These are phyloP conservation scores for Rhynchopsitta pachyrhyncha DNA, from an alignment of 2,113 vertebrate genomes.

Conservation along the genomic window DNA sequence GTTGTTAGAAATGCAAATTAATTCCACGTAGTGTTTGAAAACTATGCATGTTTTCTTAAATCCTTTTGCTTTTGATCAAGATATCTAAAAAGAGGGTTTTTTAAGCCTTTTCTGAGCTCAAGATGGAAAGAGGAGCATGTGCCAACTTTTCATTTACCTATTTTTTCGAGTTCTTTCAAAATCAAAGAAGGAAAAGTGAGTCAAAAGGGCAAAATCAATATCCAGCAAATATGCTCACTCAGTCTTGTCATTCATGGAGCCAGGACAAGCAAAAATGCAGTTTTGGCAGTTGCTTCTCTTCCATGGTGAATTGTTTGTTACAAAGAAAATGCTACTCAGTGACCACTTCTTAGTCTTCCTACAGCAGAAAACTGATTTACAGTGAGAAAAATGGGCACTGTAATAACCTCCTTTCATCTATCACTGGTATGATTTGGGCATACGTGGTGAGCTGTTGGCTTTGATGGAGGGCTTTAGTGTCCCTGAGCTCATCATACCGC, in stretches of 20 bases:
- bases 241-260: background rate
- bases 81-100: background rate
- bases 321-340: fast-evolving
- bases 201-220: background rate
- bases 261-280: background rate
- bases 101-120: background rate
- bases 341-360: background rate
- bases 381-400: background rate
- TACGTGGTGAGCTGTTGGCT: background rate
- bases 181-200: background rate
- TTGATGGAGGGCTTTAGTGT: background rate
- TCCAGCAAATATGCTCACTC: background rate
- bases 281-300: background rate
- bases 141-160: background rate
- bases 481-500: background rate
- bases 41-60: fast-evolving
- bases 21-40: background rate
- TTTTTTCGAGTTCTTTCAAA: background rate
- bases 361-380: background rate
- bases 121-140: background rate
- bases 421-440: fast-evolving
- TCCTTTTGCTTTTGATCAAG: background rate
- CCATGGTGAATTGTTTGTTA: background rate
- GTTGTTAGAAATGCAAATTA: background rate
- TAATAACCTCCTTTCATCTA: fast-evolving